These are phyloP conservation scores for Bombus waltoni DNA, from an alignment of 1,140 invertebrate genomes.

Conservation along the genomic window DNA sequence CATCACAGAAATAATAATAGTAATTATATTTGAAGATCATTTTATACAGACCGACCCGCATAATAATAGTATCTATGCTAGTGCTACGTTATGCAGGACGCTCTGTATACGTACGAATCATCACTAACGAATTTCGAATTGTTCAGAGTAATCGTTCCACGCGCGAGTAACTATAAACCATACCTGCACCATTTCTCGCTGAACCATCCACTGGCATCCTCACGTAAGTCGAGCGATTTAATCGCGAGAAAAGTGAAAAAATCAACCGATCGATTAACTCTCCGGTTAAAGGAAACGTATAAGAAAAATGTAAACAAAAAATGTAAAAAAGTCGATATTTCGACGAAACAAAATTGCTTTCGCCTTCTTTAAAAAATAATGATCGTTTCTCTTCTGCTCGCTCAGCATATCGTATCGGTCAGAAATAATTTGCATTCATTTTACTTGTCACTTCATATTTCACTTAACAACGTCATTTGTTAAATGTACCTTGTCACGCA, in stretches of 20 bases:
- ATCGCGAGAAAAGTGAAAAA: background rate
- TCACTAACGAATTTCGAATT: constrained; percentile 34
- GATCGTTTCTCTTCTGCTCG: background rate
- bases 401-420: background rate
- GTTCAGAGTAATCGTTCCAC: constrained; percentile 15
- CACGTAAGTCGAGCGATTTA: constrained; percentile 67
- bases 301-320: too few species aligned
- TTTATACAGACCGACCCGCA: too few species aligned
- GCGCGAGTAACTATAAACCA: constrained; percentile 55
- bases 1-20: background rate
- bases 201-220: constrained; percentile 70
- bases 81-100: background rate
- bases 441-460: background rate
- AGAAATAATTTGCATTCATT: background rate
- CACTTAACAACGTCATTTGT: constrained; percentile 4
- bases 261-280: background rate
- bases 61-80: background rate
- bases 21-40: background rate
- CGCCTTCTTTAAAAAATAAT: background rate
- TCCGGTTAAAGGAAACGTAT: too few species aligned
- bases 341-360: background rate
- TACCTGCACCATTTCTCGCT: constrained; percentile 77
- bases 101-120: background rate
- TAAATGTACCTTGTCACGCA: background rate
- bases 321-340: background rate